Conservation (phyloP, 2,888 invertebrate species). For the Tromatobia lineatoria region DNA sequence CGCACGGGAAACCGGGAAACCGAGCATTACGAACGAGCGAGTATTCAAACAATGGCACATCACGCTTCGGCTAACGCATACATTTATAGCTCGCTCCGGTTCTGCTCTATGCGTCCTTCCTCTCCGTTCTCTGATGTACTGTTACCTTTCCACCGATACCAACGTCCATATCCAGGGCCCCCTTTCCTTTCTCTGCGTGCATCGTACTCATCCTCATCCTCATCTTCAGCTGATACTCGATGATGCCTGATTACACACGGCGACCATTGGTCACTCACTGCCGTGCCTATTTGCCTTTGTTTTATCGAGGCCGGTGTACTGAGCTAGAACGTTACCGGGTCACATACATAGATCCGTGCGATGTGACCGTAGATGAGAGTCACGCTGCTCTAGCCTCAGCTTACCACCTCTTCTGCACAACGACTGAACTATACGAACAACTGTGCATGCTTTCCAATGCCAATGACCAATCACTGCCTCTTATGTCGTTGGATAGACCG, state of each 20-base stretch:
- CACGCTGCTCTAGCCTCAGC: not conserved
- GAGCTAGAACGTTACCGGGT: conserved; percentile 29
- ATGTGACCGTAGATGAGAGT: conserved; percentile 8
- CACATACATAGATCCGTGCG: conserved; percentile 1
- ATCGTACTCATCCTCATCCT: conserved; percentile 26
- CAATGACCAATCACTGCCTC: not conserved
- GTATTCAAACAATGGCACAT: conserved; percentile 72
- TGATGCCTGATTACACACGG: conserved; percentile 76
- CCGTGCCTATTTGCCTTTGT: conserved; percentile 74
- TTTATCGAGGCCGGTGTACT: conserved; percentile 70
- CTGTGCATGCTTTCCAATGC: not conserved
- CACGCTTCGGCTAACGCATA: conserved; percentile 70
- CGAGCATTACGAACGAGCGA: conserved; percentile 71
- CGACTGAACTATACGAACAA: not conserved
- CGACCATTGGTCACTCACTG: conserved; percentile 75
- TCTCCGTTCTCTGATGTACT: conserved; percentile 11
- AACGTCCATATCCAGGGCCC: not conserved
- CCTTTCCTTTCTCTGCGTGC: not conserved
- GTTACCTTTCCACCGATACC: conserved; percentile 21
- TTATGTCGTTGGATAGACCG: conserved; percentile 5
- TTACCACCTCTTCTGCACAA: not conserved
- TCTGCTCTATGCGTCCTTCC: conserved; percentile 48
- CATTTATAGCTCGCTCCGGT: conserved; percentile 67
- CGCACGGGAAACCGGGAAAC: conserved; percentile 69
- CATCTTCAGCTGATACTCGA: conserved; percentile 65